Conservation (phyloP, 2,113 vertebrate genomes). For the Muntiacus muntjak region DNA sequence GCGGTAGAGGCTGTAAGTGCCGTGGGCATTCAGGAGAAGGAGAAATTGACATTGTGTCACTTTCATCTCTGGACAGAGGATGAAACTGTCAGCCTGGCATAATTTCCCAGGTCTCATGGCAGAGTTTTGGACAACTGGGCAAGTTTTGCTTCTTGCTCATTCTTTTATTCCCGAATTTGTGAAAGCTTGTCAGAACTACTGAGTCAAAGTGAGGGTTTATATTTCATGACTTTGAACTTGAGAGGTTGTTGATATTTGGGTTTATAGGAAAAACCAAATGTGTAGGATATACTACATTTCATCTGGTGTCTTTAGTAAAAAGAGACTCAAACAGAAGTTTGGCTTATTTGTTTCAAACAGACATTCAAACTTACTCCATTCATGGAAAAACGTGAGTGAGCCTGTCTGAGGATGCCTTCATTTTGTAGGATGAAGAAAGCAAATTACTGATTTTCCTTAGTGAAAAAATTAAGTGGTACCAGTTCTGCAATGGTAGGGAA, state of each 20-base stretch:
- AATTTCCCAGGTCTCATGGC: background rate
- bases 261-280: background rate
- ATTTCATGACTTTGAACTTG: background rate
- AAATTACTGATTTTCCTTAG: conserved; percentile 58
- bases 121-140: background rate
- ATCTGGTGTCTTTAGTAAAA: background rate
- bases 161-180: background rate
- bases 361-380: conserved; percentile 39
- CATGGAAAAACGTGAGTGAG: conserved; percentile 51
- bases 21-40: background rate
- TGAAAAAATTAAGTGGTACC: conserved; percentile 60
- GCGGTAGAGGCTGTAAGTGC: background rate
- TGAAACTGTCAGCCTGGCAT: background rate
- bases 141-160: background rate
- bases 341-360: background rate
- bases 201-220: background rate
- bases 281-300: background rate
- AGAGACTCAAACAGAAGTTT: background rate
- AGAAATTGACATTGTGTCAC: background rate
- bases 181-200: background rate
- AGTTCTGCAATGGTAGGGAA: conserved; percentile 43
- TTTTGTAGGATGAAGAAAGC: conserved; percentile 49
- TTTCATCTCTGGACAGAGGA: background rate
- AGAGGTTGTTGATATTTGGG: background rate
- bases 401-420: conserved; percentile 58